Evolutionary conservation across 2,113 vertebrate genomes (phyloP).

Genomic region (Epinephelus moara): DNA sequence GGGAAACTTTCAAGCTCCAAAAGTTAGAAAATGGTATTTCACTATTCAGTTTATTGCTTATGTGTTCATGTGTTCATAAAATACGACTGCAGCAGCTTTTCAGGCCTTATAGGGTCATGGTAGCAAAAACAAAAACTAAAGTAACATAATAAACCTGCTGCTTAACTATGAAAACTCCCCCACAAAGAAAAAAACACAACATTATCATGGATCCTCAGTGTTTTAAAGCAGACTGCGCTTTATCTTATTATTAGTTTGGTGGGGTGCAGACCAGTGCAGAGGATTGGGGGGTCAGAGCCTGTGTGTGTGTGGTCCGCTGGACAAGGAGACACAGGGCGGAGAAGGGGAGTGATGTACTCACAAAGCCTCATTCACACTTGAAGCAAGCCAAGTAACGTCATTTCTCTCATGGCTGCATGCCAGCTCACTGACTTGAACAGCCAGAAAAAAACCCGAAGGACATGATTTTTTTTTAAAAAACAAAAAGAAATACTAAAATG

Average conservation of each 20-base stretch:
- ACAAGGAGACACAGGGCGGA: constrained; percentile 44
- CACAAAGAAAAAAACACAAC: not conserved
- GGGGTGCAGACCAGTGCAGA: not conserved
- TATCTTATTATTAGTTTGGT: not conserved
- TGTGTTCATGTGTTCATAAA: not conserved
- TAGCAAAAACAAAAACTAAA: not conserved
- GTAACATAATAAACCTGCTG: not conserved
- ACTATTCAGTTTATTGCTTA: not conserved
- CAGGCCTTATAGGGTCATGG: not conserved
- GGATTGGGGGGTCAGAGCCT: constrained; percentile 15
- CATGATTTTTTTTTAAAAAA: not conserved
- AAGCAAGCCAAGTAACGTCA: constrained; percentile 42
- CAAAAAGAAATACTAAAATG: constrained; percentile 4
- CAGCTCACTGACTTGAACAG: constrained; percentile 42
- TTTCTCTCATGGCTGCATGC: constrained; percentile 48
- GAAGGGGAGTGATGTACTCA: constrained; percentile 44
- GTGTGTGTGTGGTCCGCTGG: constrained; percentile 72
- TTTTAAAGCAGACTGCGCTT: too few species aligned
- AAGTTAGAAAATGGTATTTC: not conserved
- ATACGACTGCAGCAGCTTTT: not conserved
- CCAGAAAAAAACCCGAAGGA: constrained; percentile 6
- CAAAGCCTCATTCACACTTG: constrained; percentile 67
- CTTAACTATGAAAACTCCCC: not conserved
- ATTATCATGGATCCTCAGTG: not conserved
- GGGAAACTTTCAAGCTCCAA: not conserved